A percentile compares a stretch with the other conserved stretches of the same genome.
These are phyloP conservation scores for Naso thynnoides DNA, from an alignment of 2,797 vertebrate species.

Conservation along the genomic window DNA sequence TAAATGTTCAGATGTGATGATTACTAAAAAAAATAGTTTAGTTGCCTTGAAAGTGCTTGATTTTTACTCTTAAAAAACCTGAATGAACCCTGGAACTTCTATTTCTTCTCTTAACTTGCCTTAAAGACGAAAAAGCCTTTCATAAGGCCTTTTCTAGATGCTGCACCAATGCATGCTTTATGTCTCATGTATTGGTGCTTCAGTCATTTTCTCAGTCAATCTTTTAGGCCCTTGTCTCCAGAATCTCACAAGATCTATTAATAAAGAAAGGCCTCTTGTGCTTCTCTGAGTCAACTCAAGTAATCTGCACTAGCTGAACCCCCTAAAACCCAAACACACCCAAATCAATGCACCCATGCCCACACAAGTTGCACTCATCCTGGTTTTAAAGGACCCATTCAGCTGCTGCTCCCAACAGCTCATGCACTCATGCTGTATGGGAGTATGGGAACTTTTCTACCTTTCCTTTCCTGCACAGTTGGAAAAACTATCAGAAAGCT, in stretches of 20 bases:
- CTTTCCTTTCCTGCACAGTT: constrained; percentile 21
- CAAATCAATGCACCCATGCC: constrained; percentile 26
- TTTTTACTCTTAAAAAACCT: no score
- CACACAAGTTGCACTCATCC: constrained; percentile 50
- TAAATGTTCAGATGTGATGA: no score
- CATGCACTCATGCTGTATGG: constrained; percentile 50
- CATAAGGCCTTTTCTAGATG: neutral
- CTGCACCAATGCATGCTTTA: neutral
- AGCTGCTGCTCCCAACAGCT: constrained; percentile 41
- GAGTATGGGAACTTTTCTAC: constrained; percentile 44
- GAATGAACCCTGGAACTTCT: neutral
- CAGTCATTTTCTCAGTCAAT: constrained; percentile 13
- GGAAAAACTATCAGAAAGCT: constrained; percentile 54
- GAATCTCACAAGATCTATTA: neutral
- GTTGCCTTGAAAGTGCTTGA: no score
- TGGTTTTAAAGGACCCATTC: constrained; percentile 54
- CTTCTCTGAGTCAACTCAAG: neutral
- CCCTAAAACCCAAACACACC: constrained; percentile 35
- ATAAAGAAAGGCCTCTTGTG: constrained; percentile 14
- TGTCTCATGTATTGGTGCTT: neutral
- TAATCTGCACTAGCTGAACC: constrained; percentile 1
- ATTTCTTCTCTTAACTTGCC: constrained; percentile 14
- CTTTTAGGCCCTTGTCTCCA: neutral
- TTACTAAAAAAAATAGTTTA: no score
- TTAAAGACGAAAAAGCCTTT: constrained; percentile 2